Conservation (phyloP, 2,888 invertebrate species). For the Congeria kusceri region DNA sequence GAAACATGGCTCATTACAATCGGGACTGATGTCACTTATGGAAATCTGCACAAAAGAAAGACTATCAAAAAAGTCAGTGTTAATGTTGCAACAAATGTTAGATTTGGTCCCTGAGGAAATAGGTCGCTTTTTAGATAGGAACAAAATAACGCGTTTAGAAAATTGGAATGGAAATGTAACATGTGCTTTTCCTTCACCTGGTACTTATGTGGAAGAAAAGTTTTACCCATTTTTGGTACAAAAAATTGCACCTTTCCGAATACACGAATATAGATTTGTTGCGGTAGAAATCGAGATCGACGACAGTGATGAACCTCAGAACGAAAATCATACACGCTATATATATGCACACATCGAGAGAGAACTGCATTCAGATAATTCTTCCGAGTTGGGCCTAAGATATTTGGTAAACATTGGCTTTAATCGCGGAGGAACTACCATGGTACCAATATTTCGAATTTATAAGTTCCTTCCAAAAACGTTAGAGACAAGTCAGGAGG, state of each 20-base stretch:
- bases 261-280: slow-evolving; percentile 46
- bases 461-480: slow-evolving; percentile 30
- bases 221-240: slow-evolving; percentile 56
- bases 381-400: not conserved
- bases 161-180: not conserved
- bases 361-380: not conserved
- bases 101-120: slow-evolving; percentile 16
- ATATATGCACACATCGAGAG: slow-evolving; percentile 13
- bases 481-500: not conserved
- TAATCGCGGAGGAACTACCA: not conserved
- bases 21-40: slow-evolving; percentile 22
- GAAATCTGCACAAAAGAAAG: slow-evolving; percentile 23
- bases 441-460: slow-evolving; percentile 27
- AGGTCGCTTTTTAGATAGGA: slow-evolving; percentile 14
- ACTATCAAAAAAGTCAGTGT: slow-evolving; percentile 1
- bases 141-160: slow-evolving; percentile 16
- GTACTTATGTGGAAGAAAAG: slow-evolving; percentile 50
- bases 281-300: slow-evolving; percentile 51
- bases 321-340: not conserved
- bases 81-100: slow-evolving; percentile 2
- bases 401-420: slow-evolving; percentile 26
- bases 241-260: slow-evolving; percentile 28
- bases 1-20: not conserved
- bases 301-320: slow-evolving; percentile 1
- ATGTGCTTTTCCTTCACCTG: slow-evolving; percentile 43